A percentile compares a stretch with the other conserved stretches of the same genome.
phyloP scores from a whole-genome alignment of 2,888 invertebrate species.

The Scaptomyza reducta region DNA sequence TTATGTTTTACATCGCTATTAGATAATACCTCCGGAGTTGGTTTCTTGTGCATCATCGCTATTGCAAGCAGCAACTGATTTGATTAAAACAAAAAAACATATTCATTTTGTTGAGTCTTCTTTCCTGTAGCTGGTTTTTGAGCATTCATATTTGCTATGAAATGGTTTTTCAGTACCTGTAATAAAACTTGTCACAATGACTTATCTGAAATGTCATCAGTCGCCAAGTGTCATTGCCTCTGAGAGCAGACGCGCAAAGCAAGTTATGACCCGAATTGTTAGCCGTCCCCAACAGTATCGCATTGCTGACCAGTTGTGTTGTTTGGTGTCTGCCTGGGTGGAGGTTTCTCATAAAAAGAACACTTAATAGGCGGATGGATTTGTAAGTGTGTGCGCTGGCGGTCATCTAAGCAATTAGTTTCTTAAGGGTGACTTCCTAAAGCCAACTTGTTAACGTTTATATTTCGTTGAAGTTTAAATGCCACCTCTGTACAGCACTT shows the following conservation, averaged over 20 bases:
- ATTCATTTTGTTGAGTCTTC: slow-evolving; percentile 19
- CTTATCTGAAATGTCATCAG: slow-evolving; percentile 72
- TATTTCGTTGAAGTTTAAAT: slow-evolving; percentile 25
- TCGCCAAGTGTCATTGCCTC: slow-evolving; percentile 73
- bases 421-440: slow-evolving; percentile 69
- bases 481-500: slow-evolving; percentile 32
- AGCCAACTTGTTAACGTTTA: slow-evolving; percentile 41
- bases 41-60: slow-evolving; percentile 27
- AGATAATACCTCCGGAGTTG: slow-evolving; percentile 28
- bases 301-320: slow-evolving; percentile 12
- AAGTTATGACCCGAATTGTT: slow-evolving; percentile 73
- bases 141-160: slow-evolving; percentile 24
- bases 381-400: slow-evolving; percentile 23
- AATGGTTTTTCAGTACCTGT: slow-evolving; percentile 24
- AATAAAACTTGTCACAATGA: slow-evolving; percentile 65
- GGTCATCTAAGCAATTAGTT: slow-evolving; percentile 52
- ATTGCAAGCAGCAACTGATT: slow-evolving; percentile 34
- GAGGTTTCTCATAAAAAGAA: slow-evolving; percentile 64
- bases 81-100: not conserved
- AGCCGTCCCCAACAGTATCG: slow-evolving; percentile 32
- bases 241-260: slow-evolving; percentile 56
- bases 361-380: slow-evolving; percentile 56
- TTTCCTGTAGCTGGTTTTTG: slow-evolving; percentile 37
- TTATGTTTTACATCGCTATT: slow-evolving; percentile 29
- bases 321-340: slow-evolving; percentile 35